These are phyloP conservation scores for Lobophora halterata DNA, from an alignment of 2,888 invertebrate species.

Conservation along the genomic window DNA sequence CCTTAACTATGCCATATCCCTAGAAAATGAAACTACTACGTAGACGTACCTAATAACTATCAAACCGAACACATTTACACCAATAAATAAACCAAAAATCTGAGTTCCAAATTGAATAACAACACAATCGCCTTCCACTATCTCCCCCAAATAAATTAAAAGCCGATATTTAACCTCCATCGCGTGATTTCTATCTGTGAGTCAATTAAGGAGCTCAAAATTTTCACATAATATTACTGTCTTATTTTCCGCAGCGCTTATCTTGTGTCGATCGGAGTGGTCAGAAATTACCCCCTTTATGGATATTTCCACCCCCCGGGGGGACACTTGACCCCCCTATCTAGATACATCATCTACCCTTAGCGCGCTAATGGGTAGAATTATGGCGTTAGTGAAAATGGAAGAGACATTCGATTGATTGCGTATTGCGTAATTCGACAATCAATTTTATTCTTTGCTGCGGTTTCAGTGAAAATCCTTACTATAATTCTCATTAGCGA, in stretches of 20 bases:
- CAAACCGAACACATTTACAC: conserved; percentile 1
- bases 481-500: too few relatives aligned
- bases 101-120: conserved; percentile 20
- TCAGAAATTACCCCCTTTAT: conserved; percentile 76
- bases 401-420: conserved; percentile 37
- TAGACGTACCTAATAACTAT: not conserved
- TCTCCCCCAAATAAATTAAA: conserved; percentile 61
- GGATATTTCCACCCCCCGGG: conserved; percentile 74
- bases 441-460: too few relatives aligned
- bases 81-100: conserved; percentile 18
- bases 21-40: too few relatives aligned
- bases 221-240: conserved; percentile 74
- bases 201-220: conserved; percentile 75
- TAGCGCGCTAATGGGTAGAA: conserved; percentile 69
- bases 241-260: conserved; percentile 70
- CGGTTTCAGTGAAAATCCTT: too few relatives aligned
- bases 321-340: conserved; percentile 78
- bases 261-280: conserved; percentile 74
- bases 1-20: too few relatives aligned
- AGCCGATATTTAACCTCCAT: conserved; percentile 61
- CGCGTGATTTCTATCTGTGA: conserved; percentile 65
- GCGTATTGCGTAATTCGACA: not conserved
- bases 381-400: conserved; percentile 41
- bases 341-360: conserved; percentile 79
- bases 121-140: conserved; percentile 41